Percentiles rank a stretch among this genome's conserved stretches.
Conservation (phyloP, 2,888 invertebrate species). For the Drosophila greeni region DNA sequence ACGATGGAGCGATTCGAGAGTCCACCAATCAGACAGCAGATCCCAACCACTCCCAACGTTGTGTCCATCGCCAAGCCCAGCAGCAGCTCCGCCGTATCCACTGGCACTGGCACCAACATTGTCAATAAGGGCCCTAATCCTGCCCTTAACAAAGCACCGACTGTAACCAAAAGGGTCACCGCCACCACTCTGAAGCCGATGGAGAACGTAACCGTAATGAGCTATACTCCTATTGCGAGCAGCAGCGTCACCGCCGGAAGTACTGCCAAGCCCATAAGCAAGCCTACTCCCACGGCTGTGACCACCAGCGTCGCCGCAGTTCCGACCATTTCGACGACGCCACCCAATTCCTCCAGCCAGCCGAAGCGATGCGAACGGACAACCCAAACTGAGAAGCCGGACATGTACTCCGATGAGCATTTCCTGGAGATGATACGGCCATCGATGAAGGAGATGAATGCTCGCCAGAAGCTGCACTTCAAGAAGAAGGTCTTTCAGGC, state of each 20-base stretch:
- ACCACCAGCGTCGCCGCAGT: neutral
- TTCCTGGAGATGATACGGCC: conserved; percentile 65
- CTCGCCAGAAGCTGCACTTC: conserved; percentile 73
- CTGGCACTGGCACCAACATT: neutral
- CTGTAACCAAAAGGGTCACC: neutral
- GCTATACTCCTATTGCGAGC: conserved; percentile 4
- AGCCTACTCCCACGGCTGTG: neutral
- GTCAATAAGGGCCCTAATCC: neutral
- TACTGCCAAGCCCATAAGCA: neutral
- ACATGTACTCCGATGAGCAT: conserved; percentile 56
- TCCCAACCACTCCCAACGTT: neutral
- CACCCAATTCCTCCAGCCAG: neutral
- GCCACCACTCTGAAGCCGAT: neutral
- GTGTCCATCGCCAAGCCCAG: neutral
- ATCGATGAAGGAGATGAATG: conserved; percentile 73
- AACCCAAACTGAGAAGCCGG: conserved; percentile 33
- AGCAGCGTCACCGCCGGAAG: neutral
- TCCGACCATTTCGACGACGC: neutral
- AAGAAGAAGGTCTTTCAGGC: conserved; percentile 70
- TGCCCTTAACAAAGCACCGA: neutral
- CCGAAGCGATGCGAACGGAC: conserved; percentile 41
- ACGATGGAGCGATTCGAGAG: neutral
- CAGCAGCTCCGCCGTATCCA: neutral
- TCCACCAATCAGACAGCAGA: neutral
- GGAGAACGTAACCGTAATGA: conserved; percentile 9